Evolutionary conservation across 2,797 vertebrate species (phyloP), one percentile per base, ranked within the genome.

Genomic region (Acrocephalus scirpaceus): DNA sequence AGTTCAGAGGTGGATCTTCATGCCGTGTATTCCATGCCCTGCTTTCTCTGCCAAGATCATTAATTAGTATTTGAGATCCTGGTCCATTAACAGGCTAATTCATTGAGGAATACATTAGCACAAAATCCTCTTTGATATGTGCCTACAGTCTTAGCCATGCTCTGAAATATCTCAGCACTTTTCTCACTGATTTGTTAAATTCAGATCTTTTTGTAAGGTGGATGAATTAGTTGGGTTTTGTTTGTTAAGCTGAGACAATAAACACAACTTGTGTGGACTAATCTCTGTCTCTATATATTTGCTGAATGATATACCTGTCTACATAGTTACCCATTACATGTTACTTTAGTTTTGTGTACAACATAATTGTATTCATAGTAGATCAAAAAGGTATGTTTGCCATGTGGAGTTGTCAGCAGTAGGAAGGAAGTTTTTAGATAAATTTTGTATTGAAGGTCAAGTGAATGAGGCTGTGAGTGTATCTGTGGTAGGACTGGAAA

Each of bases 331-430:
- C 21, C 0, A 2, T 56, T 69, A 5, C 3, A 5, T 32, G 16
- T 50, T 81, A 11, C 38, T 89, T 75, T 25, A 61, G 11, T 61
- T 90, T 51, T 73, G 7, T 42, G 7, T 61, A 47, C 19, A 75
- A 29, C 48, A n/a, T 12, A 2, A 3, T 5, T 45, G 16, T 44
- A 5, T 51, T 77, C 6, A 0, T n/a, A 48, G 13, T 16, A 16
- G 30, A 10, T 34, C 25, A 6, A 66, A 66, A 70, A 16, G 22
- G 3, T 76, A 1, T 19, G 18, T 79, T 92, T 93, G 44, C 47
- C 2, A 0, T 40, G 44, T 13, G 51, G 27, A 74, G 8, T 26
- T 62, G 14, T 30, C 32, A 48, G 40, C 53, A 32, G 19, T 38
- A 30, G 30, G 27, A 14, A 65, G 19, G 40, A 82, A 61, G 12